Conservation (phyloP, 2,888 invertebrate species). For the Atrina japonica region DNA sequence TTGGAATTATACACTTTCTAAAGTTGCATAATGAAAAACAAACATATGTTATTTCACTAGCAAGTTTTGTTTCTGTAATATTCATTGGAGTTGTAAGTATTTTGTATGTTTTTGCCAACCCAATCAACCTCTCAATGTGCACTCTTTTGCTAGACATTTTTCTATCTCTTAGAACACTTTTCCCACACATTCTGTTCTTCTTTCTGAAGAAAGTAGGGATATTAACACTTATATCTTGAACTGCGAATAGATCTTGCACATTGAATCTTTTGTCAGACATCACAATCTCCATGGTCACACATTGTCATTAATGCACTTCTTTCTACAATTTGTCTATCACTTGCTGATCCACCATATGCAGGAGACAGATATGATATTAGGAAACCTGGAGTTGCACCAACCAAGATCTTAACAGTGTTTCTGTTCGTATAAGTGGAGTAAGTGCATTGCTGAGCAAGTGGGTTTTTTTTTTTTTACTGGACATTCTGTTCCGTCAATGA, state of each 20-base stretch:
- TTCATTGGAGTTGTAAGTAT: conserved; percentile 34
- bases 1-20: no score
- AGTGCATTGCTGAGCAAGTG: no score
- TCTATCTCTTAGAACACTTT: conserved; percentile 45
- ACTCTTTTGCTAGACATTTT: conserved; percentile 52
- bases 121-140: conserved; percentile 48
- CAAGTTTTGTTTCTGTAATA: conserved; percentile 44
- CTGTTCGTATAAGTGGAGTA: conserved; percentile 49
- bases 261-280: no score
- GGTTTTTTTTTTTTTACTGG: conserved; percentile 43
- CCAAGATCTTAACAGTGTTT: conserved; percentile 44
- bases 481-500: conserved; percentile 57
- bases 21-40: conserved; percentile 53
- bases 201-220: conserved; percentile 56
- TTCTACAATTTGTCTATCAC: conserved; percentile 56
- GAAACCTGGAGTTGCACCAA: conserved; percentile 51
- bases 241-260: conserved; percentile 52
- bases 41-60: conserved; percentile 40
- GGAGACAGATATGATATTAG: conserved; percentile 35
- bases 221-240: conserved; percentile 43
- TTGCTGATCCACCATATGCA: conserved; percentile 51
- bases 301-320: conserved; percentile 27
- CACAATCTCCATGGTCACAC: conserved; percentile 45
- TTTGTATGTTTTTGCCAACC: no score
- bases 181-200: conserved; percentile 39